These are phyloP conservation scores for Sisor rabdophorus DNA, from an alignment of 2,113 vertebrate species.

Conservation along the genomic window DNA sequence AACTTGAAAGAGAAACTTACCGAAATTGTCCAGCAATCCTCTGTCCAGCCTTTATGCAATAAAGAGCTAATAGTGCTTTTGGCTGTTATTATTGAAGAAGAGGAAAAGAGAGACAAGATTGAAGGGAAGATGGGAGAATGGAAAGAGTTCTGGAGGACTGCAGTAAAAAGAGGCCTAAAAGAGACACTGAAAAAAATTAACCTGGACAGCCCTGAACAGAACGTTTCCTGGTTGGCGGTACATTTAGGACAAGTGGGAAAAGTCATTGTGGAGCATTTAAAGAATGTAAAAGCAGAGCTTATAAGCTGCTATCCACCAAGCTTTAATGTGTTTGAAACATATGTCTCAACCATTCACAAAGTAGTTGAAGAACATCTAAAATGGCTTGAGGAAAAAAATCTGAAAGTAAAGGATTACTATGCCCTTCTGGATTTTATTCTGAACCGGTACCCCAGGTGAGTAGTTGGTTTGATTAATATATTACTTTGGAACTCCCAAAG, in stretches of 20 bases:
- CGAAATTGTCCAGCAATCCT: constrained; percentile 61
- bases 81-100: constrained; percentile 66
- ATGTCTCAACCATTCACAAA: constrained; percentile 59
- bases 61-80: constrained; percentile 58
- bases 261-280: constrained; percentile 61
- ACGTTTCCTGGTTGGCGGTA: constrained; percentile 62
- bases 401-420: constrained; percentile 60
- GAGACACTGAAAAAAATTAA: constrained; percentile 51
- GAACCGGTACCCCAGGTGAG: constrained; percentile 57
- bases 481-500: background rate
- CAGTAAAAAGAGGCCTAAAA: constrained; percentile 55
- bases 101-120: constrained; percentile 57
- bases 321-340: constrained; percentile 69
- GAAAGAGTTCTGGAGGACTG: constrained; percentile 64
- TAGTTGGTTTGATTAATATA: background rate
- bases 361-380: constrained; percentile 60
- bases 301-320: constrained; percentile 63
- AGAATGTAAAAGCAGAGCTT: constrained; percentile 61
- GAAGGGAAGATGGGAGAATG: constrained; percentile 54
- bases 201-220: constrained; percentile 58
- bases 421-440: constrained; percentile 68
- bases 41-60: constrained; percentile 46
- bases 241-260: constrained; percentile 69
- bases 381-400: constrained; percentile 54
- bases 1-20: constrained; percentile 57